A percentile compares a stretch with the other conserved stretches of the same genome.
These are phyloP conservation scores for Drosophila cognata DNA, from an alignment of 2,888 invertebrate genomes.

Conservation along the genomic window DNA sequence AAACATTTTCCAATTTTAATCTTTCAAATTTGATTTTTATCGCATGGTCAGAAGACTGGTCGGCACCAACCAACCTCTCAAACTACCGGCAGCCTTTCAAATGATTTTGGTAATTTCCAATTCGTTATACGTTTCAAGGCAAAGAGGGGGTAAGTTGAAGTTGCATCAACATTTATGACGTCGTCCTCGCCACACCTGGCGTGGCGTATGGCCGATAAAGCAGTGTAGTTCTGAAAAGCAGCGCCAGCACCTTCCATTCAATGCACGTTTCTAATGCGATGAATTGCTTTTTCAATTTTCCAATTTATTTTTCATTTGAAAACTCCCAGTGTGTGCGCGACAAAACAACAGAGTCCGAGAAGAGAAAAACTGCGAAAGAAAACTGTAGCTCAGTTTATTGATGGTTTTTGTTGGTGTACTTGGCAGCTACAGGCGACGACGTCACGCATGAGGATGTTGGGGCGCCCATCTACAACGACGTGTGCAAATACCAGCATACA, in stretches of 20 bases:
- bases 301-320: constrained; percentile 77
- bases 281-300: constrained; percentile 79
- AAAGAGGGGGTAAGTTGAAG: constrained; percentile 1
- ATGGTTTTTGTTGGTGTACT: constrained; percentile 53
- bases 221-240: constrained; percentile 26
- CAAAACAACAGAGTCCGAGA: not conserved
- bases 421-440: constrained; percentile 33
- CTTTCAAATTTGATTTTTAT: constrained; percentile 71
- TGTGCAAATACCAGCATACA: constrained; percentile 18
- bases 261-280: constrained; percentile 75
- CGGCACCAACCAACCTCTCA: not conserved
- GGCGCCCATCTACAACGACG: constrained; percentile 5
- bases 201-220: constrained; percentile 59
- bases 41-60: constrained; percentile 53
- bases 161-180: constrained; percentile 29
- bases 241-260: constrained; percentile 51
- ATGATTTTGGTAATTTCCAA: constrained; percentile 4
- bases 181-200: constrained; percentile 49
- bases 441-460: constrained; percentile 21
- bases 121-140: constrained; percentile 20
- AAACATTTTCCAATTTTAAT: constrained; percentile 54
- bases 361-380: constrained; percentile 23
- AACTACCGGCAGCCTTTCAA: constrained; percentile 6
- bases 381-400: constrained; percentile 54
- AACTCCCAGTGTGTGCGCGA: constrained; percentile 27